Base-by-base conservation (phyloP, 2,113 vertebrate genomes). In the Mustela nigripes region DNA sequence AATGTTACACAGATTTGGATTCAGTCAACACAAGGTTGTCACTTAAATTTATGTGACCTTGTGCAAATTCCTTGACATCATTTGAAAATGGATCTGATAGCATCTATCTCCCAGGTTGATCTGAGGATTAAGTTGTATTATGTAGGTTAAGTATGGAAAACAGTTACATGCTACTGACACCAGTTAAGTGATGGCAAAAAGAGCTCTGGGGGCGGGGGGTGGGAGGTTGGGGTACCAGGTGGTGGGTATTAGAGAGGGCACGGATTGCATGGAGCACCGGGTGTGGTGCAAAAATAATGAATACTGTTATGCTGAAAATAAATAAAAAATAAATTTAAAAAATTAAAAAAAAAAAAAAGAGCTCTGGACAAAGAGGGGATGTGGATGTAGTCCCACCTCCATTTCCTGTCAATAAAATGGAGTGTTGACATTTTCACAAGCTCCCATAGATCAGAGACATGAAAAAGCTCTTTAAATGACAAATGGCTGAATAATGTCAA, bases 31-130 rank as follows among this genome's bases (percentile, higher is more conserved):
- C 5, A 48, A 4, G 31, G 92, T 48, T 53, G 63, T 80, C 11
- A 85, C 18, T 89, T 87, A 45, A 11, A 31, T 45, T 10, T 9
- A 5, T 33, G 33, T 14, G 89, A 65, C 48, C 16, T 15, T 26
- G 3, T 82, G 63, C 1, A 56, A 69, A 79, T 71, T 58, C 18
- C 74, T 91, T 60, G 28, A 33, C 1, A 0, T 48, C 50, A 80
- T 36, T 92, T 71, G 58, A 65, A 95, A 85, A 63, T 9, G 56
- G n/a, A 65, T 39, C 39, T 24, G 36, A 16, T 28, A 6, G 9
- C n/a, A 5, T 24, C 12, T 11, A 0, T 28, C 1, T 79, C 11
- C 50, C 0, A 4, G 14, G 26, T 1, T 21, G 33, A 56, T 15
- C 33, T 65, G 56, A 50, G 19, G 62, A 36, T 26, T 22, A 7